Base-by-base conservation (phyloP, 2,797 vertebrate species). In the Parauchenoglanis punctatus region DNA sequence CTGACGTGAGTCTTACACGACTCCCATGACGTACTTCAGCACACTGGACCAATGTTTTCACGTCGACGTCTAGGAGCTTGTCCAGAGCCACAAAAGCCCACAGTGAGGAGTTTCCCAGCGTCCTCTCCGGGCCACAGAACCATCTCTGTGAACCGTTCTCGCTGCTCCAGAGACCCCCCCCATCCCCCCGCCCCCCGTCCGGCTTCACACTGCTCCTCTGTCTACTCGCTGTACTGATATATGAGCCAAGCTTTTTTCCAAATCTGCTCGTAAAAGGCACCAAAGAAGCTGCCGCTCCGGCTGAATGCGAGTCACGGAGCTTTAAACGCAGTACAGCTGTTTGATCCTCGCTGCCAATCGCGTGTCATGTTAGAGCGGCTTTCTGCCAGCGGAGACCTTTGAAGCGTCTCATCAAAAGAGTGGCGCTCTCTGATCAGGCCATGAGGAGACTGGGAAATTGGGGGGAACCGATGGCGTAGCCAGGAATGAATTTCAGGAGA, bases 151-250 rank as follows among this genome's bases (percentile, higher is more conserved):
- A 81, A 73, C 63, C 78, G 0, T 28, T 17, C 54, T 83, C 17
- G 78, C 68, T 77, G 59, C 31, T 81, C 67, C 81, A 44, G 80
- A 49, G 20, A 46, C 46, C 75, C 12, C 35, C 35, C 23, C 23
- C 7, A 2, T 7, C 63, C 61, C 54, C n/a, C 59, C 49, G 8
- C n/a, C 67, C 20, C 17, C 5, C 12, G 17, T 46, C 73, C 40
- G 0, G 81, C 58, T 23, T 28, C 75, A 90, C 89, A 91, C 89
- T 90, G 67, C 86, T n/a, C 72, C 81, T 91, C 81, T 90, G 87
- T 91, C 68, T 70, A 23, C 76, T 84, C 49, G 46, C 63, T 54
- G 4, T 2, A 12, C 81, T 89, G 86, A 84, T 84, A 75, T 85
- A 76, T 65, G 35, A 58, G 84, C 81, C 84, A 88, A 86, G 76